Percentiles rank a stretch among this genome's conserved stretches.
phyloP scores from a whole-genome alignment of 2,888 invertebrate genomes.

The Calliphora vomitoria region DNA sequence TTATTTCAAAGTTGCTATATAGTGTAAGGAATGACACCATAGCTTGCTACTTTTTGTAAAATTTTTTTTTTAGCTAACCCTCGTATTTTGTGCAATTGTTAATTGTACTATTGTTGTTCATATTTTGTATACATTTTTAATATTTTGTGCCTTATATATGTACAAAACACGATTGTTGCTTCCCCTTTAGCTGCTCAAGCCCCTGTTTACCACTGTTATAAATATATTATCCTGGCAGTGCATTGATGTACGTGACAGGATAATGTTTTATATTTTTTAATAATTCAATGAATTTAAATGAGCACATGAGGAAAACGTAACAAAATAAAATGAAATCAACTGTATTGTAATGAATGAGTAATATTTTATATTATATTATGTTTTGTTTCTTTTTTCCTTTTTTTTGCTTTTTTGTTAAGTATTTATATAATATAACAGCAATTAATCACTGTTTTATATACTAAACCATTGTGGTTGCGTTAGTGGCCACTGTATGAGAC shows the following conservation, averaged over 20 bases:
- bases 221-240: not conserved
- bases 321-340: slow-evolving; percentile 2
- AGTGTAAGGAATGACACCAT: no score
- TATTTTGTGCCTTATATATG: no score
- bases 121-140: no score
- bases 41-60: no score
- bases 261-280: slow-evolving; percentile 16
- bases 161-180: no score
- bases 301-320: not conserved
- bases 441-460: slow-evolving; percentile 46
- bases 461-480: not conserved
- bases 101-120: not conserved
- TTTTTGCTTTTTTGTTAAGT: not conserved
- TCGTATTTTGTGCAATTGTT: not conserved
- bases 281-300: slow-evolving; percentile 36
- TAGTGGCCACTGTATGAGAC: not conserved
- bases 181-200: no score
- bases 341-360: slow-evolving; percentile 20
- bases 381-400: not conserved
- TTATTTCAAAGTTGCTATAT: no score
- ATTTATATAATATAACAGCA: slow-evolving; percentile 11
- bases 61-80: not conserved
- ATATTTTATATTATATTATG: not conserved
- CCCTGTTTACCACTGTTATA: not conserved
- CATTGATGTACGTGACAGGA: slow-evolving; percentile 30